Conservation (phyloP, 2,888 invertebrate species). For the Heteropelma amictum region DNA sequence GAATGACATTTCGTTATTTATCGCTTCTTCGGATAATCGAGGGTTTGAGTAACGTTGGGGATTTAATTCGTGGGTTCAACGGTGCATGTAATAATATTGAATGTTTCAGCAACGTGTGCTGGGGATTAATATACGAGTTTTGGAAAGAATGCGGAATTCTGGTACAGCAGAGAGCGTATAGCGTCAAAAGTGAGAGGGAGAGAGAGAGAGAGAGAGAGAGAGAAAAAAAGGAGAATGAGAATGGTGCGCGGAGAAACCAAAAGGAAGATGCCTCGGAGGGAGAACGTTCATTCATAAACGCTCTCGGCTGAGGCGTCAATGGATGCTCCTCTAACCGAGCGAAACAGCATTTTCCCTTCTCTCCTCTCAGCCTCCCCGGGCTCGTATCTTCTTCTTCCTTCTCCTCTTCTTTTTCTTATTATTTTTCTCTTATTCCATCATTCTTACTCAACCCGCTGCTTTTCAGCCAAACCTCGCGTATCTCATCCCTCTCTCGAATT, state of each 20-base stretch:
- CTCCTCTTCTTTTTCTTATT: constrained; percentile 33
- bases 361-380: constrained; percentile 48
- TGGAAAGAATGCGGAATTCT: constrained; percentile 13
- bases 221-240: constrained; percentile 22
- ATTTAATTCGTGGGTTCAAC: no score
- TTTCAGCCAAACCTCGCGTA: neutral
- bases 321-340: constrained; percentile 69
- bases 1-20: no score
- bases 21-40: no score
- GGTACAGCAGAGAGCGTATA: neutral
- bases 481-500: neutral
- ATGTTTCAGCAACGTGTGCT: no score
- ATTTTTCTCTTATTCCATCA: constrained; percentile 25
- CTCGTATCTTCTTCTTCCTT: constrained; percentile 34
- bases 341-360: constrained; percentile 57
- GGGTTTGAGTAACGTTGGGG: no score
- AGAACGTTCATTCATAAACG: constrained; percentile 74
- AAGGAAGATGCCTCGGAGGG: constrained; percentile 55
- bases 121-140: neutral
- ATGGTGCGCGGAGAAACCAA: constrained; percentile 17
- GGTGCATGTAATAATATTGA: no score
- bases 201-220: constrained; percentile 37
- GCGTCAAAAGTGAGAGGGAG: constrained; percentile 15
- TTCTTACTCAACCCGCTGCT: constrained; percentile 10
- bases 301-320: constrained; percentile 73